Conservation (phyloP, 1,140 invertebrate genomes). For the Drosophila lini region DNA sequence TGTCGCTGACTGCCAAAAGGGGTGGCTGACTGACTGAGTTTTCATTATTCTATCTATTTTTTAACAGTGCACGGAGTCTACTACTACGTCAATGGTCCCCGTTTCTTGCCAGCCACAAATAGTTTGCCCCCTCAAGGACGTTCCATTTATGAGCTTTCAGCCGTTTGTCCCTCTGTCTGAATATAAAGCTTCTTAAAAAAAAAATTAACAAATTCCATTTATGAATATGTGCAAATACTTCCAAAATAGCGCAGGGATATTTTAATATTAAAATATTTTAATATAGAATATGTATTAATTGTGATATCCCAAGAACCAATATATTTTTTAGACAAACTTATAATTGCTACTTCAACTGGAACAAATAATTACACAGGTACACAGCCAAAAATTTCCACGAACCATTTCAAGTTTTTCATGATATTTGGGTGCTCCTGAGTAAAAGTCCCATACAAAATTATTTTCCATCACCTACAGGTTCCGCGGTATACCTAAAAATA, state of each 20-base stretch:
- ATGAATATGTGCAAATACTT: not conserved
- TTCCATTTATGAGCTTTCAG: conserved; percentile 2
- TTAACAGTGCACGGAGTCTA: conserved; percentile 15
- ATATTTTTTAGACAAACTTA: no score
- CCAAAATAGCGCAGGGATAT: not conserved
- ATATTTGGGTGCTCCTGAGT: no score
- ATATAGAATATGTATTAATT: no score
- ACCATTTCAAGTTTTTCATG: no score
- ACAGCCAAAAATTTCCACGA: no score
- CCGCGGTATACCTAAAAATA: no score
- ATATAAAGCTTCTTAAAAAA: not conserved
- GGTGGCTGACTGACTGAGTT: conserved; percentile 11
- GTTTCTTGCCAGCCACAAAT: not conserved
- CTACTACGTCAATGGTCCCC: conserved; percentile 23
- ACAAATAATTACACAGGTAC: no score
- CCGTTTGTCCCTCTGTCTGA: not conserved
- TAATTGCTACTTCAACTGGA: no score
- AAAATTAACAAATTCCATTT: not conserved
- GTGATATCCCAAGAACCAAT: no score
- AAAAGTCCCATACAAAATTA: no score
- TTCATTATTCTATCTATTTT: conserved; percentile 9
- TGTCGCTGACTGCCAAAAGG: conserved; percentile 5
- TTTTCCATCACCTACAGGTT: no score
- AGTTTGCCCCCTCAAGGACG: not conserved
- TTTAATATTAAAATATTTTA: not conserved